Percentiles rank a stretch among this genome's conserved stretches.
phyloP scores from a whole-genome alignment of 2,888 invertebrate genomes.

The Drosophila subsilvestris region DNA sequence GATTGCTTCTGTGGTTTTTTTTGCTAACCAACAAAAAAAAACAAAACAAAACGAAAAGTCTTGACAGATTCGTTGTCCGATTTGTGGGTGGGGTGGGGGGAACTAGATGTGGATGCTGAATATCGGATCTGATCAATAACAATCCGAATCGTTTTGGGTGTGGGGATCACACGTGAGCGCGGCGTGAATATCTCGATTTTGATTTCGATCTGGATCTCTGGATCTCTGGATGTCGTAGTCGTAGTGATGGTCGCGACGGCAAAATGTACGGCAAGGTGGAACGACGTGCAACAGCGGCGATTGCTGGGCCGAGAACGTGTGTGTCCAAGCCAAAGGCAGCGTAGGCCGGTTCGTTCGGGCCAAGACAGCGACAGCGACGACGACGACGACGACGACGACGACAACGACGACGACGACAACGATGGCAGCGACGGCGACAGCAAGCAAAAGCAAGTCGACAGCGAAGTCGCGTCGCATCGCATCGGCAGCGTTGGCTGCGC shows the following conservation, averaged over 20 bases:
- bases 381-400: conserved; percentile 21
- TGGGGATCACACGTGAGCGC: conserved; percentile 23
- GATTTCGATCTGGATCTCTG: conserved; percentile 1
- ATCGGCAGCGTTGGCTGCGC: conserved; percentile 16
- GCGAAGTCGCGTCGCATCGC: neutral
- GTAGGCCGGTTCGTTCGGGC: conserved; percentile 33
- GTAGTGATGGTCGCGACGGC: conserved; percentile 26
- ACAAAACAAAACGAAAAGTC: conserved; percentile 19
- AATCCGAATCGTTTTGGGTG: neutral
- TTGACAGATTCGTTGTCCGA: neutral
- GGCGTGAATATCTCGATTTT: conserved; percentile 1
- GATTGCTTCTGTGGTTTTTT: neutral
- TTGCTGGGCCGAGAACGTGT: conserved; percentile 60
- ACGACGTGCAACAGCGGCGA: conserved; percentile 48
- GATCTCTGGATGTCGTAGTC: neutral
- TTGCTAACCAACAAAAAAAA: conserved; percentile 10
- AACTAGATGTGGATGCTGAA: too few species aligned
- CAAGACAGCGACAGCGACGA: conserved; percentile 40
- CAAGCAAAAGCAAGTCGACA: conserved; percentile 1
- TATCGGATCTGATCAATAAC: neutral
- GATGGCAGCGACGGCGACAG: conserved; percentile 21
- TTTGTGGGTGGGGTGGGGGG: too few species aligned
- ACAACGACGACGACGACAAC: conserved; percentile 22
- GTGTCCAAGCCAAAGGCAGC: conserved; percentile 70
- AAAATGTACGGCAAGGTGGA: conserved; percentile 30